Conservation (phyloP, 2,888 invertebrate species). For the Unio pictorum region DNA sequence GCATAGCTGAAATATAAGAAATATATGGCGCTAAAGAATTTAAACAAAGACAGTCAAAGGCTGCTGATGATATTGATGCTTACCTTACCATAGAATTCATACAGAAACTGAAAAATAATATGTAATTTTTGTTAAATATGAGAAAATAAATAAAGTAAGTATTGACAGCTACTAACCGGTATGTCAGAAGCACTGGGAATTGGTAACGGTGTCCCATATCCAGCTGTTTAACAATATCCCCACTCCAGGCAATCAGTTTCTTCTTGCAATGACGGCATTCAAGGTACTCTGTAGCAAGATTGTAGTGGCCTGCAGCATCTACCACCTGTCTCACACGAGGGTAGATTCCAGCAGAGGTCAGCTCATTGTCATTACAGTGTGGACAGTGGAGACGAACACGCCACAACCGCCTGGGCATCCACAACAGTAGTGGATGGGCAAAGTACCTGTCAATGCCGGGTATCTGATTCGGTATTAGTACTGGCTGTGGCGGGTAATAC, state of each 20-base stretch:
- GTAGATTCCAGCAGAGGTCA: constrained; percentile 24
- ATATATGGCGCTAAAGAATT: neutral
- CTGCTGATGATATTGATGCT: neutral
- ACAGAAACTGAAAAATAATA: too few species aligned
- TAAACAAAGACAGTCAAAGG: neutral
- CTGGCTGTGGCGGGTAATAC: constrained; percentile 27
- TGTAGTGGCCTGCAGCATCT: constrained; percentile 25
- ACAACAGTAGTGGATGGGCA: constrained; percentile 20
- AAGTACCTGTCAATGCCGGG: constrained; percentile 23
- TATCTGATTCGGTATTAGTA: constrained; percentile 1
- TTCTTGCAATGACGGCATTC: constrained; percentile 17
- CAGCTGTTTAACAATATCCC: constrained; percentile 24
- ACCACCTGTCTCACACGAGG: constrained; percentile 22
- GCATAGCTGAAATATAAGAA: constrained; percentile 20
- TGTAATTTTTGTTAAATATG: too few species aligned
- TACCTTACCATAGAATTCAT: too few species aligned
- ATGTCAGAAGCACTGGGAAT: constrained; percentile 33
- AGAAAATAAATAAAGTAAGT: neutral
- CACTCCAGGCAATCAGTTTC: constrained; percentile 18
- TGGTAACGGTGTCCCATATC: constrained; percentile 22
- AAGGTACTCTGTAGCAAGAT: constrained; percentile 23
- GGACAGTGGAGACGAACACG: constrained; percentile 13
- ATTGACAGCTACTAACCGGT: constrained; percentile 11
- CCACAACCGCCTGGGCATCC: constrained; percentile 28
- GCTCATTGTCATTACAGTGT: constrained; percentile 4